Evolutionary conservation across 2,888 invertebrate species (phyloP).

Genomic region (Embidobia sp.): DNA sequence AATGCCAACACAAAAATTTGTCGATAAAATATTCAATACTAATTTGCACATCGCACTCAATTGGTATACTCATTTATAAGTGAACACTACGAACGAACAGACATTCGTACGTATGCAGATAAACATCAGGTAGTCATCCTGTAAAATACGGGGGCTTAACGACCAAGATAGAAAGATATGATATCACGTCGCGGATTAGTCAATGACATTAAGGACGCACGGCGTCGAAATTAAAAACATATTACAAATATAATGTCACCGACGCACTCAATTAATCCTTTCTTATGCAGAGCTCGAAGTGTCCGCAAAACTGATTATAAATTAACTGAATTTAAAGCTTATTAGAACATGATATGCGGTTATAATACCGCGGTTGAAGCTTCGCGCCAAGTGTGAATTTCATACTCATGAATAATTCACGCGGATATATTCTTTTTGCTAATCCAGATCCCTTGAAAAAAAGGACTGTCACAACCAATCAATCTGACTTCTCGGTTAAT

Average conservation of each 20-base stretch:
- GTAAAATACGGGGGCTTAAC: constrained; percentile 77
- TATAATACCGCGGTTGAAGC: constrained; percentile 14
- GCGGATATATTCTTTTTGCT: constrained; percentile 11
- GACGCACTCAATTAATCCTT: constrained; percentile 66
- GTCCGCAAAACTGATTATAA: constrained; percentile 34
- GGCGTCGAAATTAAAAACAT: constrained; percentile 77
- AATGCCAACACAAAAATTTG: constrained; percentile 35
- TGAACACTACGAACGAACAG: constrained; percentile 21
- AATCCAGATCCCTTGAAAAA: constrained; percentile 3
- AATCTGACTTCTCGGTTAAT: constrained; percentile 20
- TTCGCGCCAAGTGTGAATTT: constrained; percentile 24
- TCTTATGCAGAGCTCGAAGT: too few species aligned
- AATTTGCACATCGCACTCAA: constrained; percentile 32
- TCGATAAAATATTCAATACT: constrained; percentile 56
- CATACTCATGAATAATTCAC: constrained; percentile 43
- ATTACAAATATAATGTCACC: constrained; percentile 76
- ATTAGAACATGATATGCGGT: constrained; percentile 41
- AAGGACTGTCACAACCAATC: constrained; percentile 39
- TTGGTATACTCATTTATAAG: constrained; percentile 3
- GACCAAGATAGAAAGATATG: constrained; percentile 78
- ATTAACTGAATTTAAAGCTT: constrained; percentile 47
- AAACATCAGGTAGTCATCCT: constrained; percentile 74
- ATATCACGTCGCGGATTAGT: constrained; percentile 79
- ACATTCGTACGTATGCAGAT: constrained; percentile 68
- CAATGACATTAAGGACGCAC: constrained; percentile 75